Base-by-base conservation (phyloP, 2,888 invertebrate genomes). In the Noctua janthe region DNA sequence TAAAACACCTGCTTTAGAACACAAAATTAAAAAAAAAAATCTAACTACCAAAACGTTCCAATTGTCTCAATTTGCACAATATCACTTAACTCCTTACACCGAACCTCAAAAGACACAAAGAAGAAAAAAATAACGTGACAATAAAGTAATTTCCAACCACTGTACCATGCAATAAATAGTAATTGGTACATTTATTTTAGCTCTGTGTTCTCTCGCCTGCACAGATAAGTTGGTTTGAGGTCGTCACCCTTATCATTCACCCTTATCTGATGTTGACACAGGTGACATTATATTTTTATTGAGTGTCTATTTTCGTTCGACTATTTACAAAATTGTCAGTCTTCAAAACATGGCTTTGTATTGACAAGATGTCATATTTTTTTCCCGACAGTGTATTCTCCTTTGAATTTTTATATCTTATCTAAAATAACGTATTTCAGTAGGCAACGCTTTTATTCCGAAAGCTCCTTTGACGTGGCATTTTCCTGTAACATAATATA, bases 111-210 rank as follows among this genome's bases (percentile, higher is more conserved):
- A 17, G 39, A 43, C n/a, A 29, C 13, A 5, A 39, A 29, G 0
- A 15, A 43, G 13, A 64, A 67, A 59, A 71, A 76, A 64, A 82
- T 15, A 35, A 69, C n/a, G 0, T 49, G 35, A 64, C 54, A 39
- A 67, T 82, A 78, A 78, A 82, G 74, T 76, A 85, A 76, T 81
- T 71, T 64, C 59, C 59, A 49, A 66, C 80, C 35, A 51, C 23
- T 74, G 79, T 80, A 71, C n/a, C 59, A 35, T 75, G 70, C 71
- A 69, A 82, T 85, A 86, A 83, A 86, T 86, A 86, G n/a, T n/a
- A n/a, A n/a, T n/a, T n/a, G n/a, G n/a, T n/a, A n/a, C n/a, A n/a
- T n/a, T n/a, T n/a, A n/a, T n/a, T n/a, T n/a, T n/a, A n/a, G n/a
- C n/a, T n/a, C n/a, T n/a, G n/a, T n/a, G n/a, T n/a, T n/a, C n/a